A percentile compares a stretch with the other conserved stretches of the same genome.
phyloP scores from a whole-genome alignment of 2,888 invertebrate genomes.

The Lagria hirta region DNA sequence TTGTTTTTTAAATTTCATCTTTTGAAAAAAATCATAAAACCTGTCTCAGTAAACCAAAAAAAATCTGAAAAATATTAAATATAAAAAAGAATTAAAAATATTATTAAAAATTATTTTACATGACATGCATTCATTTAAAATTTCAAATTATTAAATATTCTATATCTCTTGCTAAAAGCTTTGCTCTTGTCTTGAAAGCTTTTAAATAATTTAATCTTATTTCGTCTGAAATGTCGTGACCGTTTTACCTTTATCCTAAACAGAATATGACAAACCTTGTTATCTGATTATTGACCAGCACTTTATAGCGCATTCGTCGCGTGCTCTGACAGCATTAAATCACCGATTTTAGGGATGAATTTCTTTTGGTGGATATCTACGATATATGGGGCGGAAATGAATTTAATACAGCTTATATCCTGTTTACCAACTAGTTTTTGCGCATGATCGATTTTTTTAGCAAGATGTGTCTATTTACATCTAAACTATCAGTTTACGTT shows the following conservation, averaged over 20 bases:
- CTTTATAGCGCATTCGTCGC: constrained; percentile 28
- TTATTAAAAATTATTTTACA: no score
- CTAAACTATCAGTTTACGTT: constrained; percentile 45
- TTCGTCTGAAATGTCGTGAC: constrained; percentile 14
- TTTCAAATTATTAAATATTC: no score
- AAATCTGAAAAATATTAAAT: no score
- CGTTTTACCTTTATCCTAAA: constrained; percentile 13
- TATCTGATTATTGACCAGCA: constrained; percentile 32
- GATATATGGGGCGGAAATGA: constrained; percentile 33
- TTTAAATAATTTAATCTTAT: constrained; percentile 15
- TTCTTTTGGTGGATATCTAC: constrained; percentile 27
- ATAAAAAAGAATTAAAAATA: no score
- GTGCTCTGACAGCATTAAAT: constrained; percentile 29
- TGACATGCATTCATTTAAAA: no score
- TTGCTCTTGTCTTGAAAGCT: constrained; percentile 5
- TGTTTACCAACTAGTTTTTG: constrained; percentile 35
- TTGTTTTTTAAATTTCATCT: no score
- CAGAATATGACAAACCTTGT: constrained; percentile 30
- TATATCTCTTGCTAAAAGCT: constrained; percentile 10
- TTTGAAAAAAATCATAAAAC: no score
- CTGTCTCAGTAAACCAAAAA: no score
- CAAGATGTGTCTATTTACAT: constrained; percentile 43
- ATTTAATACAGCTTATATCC: constrained; percentile 36
- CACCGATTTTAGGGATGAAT: constrained; percentile 27
- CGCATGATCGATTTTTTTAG: constrained; percentile 40